Evolutionary conservation across 2,113 vertebrate genomes (phyloP).

Genomic region (Oreochromis spilurus): DNA sequence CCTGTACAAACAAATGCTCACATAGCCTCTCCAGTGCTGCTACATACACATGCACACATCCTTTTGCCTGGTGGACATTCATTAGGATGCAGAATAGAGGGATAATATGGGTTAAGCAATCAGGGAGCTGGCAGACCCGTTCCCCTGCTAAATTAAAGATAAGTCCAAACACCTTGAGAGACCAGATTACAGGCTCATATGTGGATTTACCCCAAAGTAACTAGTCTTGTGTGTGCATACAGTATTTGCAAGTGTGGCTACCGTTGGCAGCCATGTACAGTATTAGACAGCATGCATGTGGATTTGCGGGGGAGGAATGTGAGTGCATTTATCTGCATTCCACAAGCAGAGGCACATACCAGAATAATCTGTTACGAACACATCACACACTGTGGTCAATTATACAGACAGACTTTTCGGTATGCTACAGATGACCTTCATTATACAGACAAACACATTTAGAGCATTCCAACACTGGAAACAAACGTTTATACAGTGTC

Average conservation of each 20-base stretch:
- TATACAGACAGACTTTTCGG: background rate
- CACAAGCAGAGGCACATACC: background rate
- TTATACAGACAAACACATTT: background rate
- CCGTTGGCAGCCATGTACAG: background rate
- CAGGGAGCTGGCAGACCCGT: slow-evolving; percentile 49
- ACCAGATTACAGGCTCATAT: slow-evolving; percentile 55
- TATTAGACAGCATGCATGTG: background rate
- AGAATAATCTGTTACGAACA: background rate
- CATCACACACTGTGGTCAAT: background rate
- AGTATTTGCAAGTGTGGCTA: background rate
- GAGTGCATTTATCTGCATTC: background rate
- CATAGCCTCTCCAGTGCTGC: background rate
- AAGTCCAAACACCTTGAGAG: slow-evolving; percentile 61
- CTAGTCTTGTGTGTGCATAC: background rate
- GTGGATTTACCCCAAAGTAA: slow-evolving; percentile 34
- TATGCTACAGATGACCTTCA: background rate
- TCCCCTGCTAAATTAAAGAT: slow-evolving; percentile 61
- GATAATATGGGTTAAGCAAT: slow-evolving; percentile 67
- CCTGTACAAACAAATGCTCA: background rate
- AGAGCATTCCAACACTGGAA: background rate
- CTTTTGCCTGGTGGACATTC: slow-evolving; percentile 52
- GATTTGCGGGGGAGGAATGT: background rate
- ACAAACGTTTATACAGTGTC: background rate
- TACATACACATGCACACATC: background rate
- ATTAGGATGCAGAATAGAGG: slow-evolving; percentile 59